Evolutionary conservation across 2,888 invertebrate genomes (phyloP), one percentile per base, ranked within the genome.

Genomic region (Drosophila neotestacea): DNA sequence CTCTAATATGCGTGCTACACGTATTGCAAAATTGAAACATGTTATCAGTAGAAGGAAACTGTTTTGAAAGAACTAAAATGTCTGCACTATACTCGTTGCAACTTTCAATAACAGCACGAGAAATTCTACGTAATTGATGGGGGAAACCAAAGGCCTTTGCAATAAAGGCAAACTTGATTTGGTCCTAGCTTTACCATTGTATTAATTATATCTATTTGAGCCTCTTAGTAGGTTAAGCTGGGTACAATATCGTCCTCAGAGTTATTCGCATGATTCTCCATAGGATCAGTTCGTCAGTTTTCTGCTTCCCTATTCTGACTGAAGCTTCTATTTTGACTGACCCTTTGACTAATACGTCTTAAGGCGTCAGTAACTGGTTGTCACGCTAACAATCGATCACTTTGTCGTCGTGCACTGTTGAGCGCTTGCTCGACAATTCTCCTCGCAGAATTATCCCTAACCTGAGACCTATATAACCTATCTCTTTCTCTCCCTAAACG

Each of bases 371-470:
- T 2, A 5, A n/a, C 6, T 38, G 36, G 4, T 1, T 16, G 16
- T 16, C 16, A 1, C 16, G 16, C 11, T 13, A 36, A 11, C 16
- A 50, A 16, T 10, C 50, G 36, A 10, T 36, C 36, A 50, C 50
- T 50, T 38, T 6, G 50, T 6, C 50, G 34, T 4, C 36, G 36
- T 36, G 16, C 50, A 51, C 11, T 51, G 4, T 38, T 27, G 10
- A 38, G 16, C 6, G 36, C 22, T 22, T 51, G 50, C 4, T 51
- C 50, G 36, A 36, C 36, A 51, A 51, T 36, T 27, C 51, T 27
- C 11, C 27, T 1, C 11, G 27, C 27, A 38, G 38, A 4, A 51
- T 51, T 51, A 1, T 27, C 7, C n/a, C 51, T 51, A 27, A 7
- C 11, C 28, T 27, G 38, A 4, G 38, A 16, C 27, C 38, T 38